Conservation (phyloP, 2,113 vertebrate genomes). For the Heliornis fulica region DNA sequence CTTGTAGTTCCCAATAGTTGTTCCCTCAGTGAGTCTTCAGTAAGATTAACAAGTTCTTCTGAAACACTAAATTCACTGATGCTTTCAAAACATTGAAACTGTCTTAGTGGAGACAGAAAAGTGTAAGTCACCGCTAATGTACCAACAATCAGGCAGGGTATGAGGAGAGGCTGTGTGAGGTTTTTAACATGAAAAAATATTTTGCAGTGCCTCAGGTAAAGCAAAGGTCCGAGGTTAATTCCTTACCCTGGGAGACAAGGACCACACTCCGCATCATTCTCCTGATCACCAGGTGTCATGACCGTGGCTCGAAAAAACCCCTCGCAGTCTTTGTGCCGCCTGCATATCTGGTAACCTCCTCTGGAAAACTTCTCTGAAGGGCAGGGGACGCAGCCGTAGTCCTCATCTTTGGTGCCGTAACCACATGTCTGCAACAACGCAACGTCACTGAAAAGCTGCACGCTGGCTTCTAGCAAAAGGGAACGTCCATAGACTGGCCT, state of each 20-base stretch:
- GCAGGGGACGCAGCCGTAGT: conserved; percentile 88
- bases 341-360: conserved; percentile 96
- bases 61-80: not conserved
- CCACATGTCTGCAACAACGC: conserved; percentile 84
- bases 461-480: not conserved
- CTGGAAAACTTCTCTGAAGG: conserved; percentile 92
- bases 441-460: not conserved
- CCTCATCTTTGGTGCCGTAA: conserved; percentile 91
- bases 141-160: not conserved
- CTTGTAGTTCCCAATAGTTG: not conserved
- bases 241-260: conserved; percentile 92
- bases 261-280: conserved; percentile 93
- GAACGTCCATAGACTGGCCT: not conserved
- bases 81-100: not conserved
- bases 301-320: conserved; percentile 90
- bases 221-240: fast-evolving
- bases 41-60: not conserved
- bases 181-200: not conserved
- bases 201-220: not conserved
- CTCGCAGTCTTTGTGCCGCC: conserved; percentile 94
- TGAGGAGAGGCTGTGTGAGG: not conserved
- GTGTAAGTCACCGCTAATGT: not conserved
- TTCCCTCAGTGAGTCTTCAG: not conserved
- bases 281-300: conserved; percentile 83
- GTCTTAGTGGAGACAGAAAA: not conserved